Evolutionary conservation across 2,797 vertebrate species (phyloP), one percentile per base, ranked within the genome.

Genomic region (Dendrocincla fuliginosa): DNA sequence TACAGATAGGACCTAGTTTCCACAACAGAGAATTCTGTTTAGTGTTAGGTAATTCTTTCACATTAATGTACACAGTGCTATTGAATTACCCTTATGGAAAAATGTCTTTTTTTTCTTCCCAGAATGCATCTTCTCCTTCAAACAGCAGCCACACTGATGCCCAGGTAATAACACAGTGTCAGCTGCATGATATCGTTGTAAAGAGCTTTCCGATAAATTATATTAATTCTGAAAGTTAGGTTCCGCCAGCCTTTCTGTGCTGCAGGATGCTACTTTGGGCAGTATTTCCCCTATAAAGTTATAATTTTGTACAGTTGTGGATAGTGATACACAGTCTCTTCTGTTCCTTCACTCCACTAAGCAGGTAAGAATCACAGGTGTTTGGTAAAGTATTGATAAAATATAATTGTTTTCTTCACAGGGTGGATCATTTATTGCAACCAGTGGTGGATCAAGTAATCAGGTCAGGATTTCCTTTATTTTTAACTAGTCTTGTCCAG

Each of bases 351-450:
- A 22, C 27, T 39, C 8, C 23, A 25, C 23, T 56, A n/a, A 84
- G 14, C 39, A 79, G 32, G 8, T 63, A 59, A 57, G 28, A 24
- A 86, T 57, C 44, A 39, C 5, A 57, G 37, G 41, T 33, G 8
- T 41, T 44, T 80, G 75, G 70, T 46, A 20, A 81, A 89, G 69
- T 65, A 64, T 63, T 49, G 47, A 37, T 67, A 87, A 95, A 83
- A 80, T 55, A 44, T 33, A 61, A 83, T 53, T 89, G 9, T 2
- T 95, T 95, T 94, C 71, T 84, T 95, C 75, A 87, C 73, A 97
- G 97, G 93, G 82, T 46, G 96, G 92, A 93, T 95, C 96, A 33
- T 96, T 96, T 87, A 35, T 95, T 68, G 89, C 94, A 65, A 79
- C 90, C 1, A 8, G 64, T 67, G 37, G 33, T 65, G 89, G 89